These are phyloP conservation scores for Amaurobius ferox DNA, from an alignment of 2,888 invertebrate species.

Conservation along the genomic window DNA sequence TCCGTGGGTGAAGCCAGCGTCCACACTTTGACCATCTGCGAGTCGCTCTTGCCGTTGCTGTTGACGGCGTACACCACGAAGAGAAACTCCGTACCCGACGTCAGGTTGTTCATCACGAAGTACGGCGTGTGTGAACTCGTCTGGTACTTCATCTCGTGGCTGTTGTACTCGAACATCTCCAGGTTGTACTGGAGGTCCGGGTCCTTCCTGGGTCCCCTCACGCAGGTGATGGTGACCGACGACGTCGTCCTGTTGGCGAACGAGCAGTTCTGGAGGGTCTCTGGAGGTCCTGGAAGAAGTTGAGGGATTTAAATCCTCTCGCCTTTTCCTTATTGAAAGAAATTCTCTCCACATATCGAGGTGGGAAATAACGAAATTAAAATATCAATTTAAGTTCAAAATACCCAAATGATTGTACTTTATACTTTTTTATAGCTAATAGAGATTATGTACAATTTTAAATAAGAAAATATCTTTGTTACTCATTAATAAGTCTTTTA, in stretches of 20 bases:
- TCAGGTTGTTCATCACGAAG: constrained; percentile 30
- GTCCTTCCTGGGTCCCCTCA: constrained; percentile 46
- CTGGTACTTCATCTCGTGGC: constrained; percentile 22
- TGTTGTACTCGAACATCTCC: constrained; percentile 44
- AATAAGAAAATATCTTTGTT: too few relatives aligned
- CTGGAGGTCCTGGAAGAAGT: constrained; percentile 71
- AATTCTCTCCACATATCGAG: too few relatives aligned
- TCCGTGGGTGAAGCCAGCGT: constrained; percentile 38
- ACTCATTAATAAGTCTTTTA: too few relatives aligned
- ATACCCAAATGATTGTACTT: too few relatives aligned
- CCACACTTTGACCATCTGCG: constrained; percentile 24
- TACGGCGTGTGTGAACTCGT: constrained; percentile 28
- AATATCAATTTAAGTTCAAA: too few relatives aligned
- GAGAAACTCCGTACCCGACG: constrained; percentile 31
- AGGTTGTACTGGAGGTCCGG: constrained; percentile 49
- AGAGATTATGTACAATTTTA: too few relatives aligned
- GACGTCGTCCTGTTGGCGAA: constrained; percentile 70
- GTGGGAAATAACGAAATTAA: too few relatives aligned
- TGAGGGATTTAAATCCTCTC: too few relatives aligned
- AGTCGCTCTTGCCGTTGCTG: constrained; percentile 45
- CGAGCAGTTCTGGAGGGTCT: constrained; percentile 72
- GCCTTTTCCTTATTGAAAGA: too few relatives aligned
- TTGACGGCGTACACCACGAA: constrained; percentile 57
- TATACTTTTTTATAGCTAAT: too few relatives aligned
- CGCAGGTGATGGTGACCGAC: constrained; percentile 71